Percentiles rank a stretch among this genome's conserved stretches.
phyloP scores from a whole-genome alignment of 2,797 vertebrate species.

The Limnodromus scolopaceus region DNA sequence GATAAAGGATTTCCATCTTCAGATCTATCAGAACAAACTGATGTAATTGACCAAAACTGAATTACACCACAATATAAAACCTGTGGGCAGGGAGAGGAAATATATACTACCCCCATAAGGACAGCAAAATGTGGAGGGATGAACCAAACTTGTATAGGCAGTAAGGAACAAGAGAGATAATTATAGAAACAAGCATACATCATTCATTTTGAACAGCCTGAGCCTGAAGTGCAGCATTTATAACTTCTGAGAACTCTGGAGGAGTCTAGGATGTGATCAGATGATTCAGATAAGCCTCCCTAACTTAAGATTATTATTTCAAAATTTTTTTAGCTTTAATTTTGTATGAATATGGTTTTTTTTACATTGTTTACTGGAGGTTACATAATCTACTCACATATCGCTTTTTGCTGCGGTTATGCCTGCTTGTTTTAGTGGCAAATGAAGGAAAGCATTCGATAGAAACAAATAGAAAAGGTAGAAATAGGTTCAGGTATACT shows the following conservation, averaged over 20 bases:
- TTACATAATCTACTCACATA: neutral
- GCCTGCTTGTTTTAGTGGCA: neutral
- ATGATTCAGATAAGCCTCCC: slow-evolving; percentile 15
- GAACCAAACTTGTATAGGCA: neutral
- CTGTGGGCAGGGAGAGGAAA: neutral
- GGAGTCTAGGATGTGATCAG: neutral
- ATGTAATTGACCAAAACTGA: neutral
- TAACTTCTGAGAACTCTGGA: neutral
- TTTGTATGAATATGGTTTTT: neutral
- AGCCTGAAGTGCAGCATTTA: neutral
- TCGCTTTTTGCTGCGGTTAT: neutral
- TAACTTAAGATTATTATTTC: neutral
- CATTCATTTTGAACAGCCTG: neutral
- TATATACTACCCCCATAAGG: neutral
- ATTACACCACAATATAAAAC: neutral
- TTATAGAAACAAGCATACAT: neutral
- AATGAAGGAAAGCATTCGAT: neutral
- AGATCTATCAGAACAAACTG: neutral
- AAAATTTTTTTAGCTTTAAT: neutral
- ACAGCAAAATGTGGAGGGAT: neutral
- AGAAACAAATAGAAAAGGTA: neutral
- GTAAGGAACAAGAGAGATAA: neutral
- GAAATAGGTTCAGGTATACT: neutral
- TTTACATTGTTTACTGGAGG: neutral
- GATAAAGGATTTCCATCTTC: neutral